Percentiles rank a stretch among this genome's conserved stretches.
Evolutionary conservation across 2,113 vertebrate species (phyloP).

Genomic region (Colistium nudipinnis): DNA sequence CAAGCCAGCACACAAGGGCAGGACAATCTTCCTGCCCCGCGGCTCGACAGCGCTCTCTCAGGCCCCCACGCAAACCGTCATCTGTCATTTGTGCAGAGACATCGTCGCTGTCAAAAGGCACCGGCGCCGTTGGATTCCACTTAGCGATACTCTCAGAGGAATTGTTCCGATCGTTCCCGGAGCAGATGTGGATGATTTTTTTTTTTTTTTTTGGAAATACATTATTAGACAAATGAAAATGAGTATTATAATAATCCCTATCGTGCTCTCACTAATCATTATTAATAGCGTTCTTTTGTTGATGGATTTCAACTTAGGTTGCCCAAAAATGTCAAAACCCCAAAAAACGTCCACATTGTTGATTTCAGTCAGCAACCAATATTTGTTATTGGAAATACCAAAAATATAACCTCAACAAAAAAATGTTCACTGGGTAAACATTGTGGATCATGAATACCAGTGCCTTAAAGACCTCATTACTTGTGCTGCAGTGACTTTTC

Average conservation of each 20-base stretch:
- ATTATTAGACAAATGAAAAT: slow-evolving; percentile 10
- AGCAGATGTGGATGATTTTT: slow-evolving; percentile 6
- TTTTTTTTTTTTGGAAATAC: slow-evolving; percentile 9
- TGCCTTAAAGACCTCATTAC: too few relatives aligned
- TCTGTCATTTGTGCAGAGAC: slow-evolving; percentile 32
- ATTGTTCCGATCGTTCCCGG: not conserved
- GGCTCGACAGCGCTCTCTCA: slow-evolving; percentile 42
- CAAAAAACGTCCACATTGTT: too few relatives aligned
- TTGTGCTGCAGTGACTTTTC: not conserved
- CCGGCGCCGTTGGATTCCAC: slow-evolving; percentile 1
- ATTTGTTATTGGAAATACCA: too few relatives aligned
- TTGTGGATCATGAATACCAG: too few relatives aligned
- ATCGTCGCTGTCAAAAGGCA: not conserved
- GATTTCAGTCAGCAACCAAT: too few relatives aligned
- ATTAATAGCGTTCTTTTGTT: too few relatives aligned
- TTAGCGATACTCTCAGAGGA: slow-evolving; percentile 1
- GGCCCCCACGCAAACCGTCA: slow-evolving; percentile 32
- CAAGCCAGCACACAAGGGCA: slow-evolving; percentile 65
- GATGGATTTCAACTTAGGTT: too few relatives aligned
- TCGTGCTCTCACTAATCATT: not conserved
- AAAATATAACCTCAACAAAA: too few relatives aligned
- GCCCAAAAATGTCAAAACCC: too few relatives aligned
- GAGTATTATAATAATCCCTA: not conserved
- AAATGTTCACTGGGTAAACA: too few relatives aligned
- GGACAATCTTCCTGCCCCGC: slow-evolving; percentile 53